Evolutionary conservation across 2,797 vertebrate genomes (phyloP), one percentile per base, ranked within the genome.

Genomic region (Esox lucius): DNA sequence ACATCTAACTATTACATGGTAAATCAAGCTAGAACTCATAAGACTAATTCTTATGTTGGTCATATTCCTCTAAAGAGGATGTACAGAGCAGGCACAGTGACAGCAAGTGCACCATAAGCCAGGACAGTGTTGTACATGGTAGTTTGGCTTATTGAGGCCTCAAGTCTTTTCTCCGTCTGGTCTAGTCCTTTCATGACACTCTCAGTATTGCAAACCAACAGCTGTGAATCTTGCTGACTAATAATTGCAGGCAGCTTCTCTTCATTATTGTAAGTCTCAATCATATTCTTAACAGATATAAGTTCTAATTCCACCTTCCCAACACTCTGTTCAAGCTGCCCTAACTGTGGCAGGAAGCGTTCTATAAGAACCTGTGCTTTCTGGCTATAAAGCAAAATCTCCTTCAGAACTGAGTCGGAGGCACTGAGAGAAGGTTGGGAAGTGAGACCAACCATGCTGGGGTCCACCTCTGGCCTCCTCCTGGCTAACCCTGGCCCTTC

Each of bases 41-140:
- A 73, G 53, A 71, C 61, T 59, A 66, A 61, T 76, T 59, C 4
- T 19, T 28, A 13, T 31, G 42, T 3, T 68, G 9, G 46, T 80
- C 46, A 80, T n/a, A 82, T 94, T 56, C 92, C 85, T 84, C 91
- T 95, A 69, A 98, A 92, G 56, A 99, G 87, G 74, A 97, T 15
- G 78, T 96, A 99, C n/a, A 99, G 88, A 0, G 95, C 83, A 6
- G 96, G 94, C 19, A 98, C 61, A 0, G 93, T 90, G 83, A 96
- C 48, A 13, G 95, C 93, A n/a, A 97, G 88, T 0, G 95, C 79
- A 0, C 92, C 90, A 42, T 94, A 98, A 0, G 94, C 94, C 69
- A 97, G 76, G 4, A 94, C 89, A 0, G 96, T 95, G 84, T 94
- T 97, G 70, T 93, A 97, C 69, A 96, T 0, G 0, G 90, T 93